These are phyloP conservation scores for Brachypteracias leptosomus DNA, from an alignment of 2,113 vertebrate genomes.

Conservation along the genomic window DNA sequence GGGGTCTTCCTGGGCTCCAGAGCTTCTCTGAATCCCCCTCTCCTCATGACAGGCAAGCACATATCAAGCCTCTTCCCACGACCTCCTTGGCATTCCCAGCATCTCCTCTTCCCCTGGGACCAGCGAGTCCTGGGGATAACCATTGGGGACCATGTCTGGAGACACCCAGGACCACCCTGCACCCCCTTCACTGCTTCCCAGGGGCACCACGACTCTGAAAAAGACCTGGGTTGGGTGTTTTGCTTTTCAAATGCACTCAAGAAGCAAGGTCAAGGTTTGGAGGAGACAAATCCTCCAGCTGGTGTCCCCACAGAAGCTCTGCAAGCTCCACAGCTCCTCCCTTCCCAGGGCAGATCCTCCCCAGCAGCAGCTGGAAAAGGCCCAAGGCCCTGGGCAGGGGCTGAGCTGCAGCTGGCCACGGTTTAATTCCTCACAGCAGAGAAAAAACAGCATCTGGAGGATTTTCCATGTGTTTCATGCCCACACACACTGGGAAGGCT, in stretches of 20 bases:
- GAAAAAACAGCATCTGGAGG: neutral
- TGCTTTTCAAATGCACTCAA: neutral
- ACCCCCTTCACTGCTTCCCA: neutral
- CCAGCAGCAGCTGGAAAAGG: neutral
- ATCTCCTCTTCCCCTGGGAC: neutral
- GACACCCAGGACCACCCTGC: neutral
- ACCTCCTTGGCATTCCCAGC: neutral
- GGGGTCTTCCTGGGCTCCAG: fast-evolving
- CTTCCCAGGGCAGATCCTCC: neutral
- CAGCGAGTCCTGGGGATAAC: neutral
- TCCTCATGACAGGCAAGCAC: neutral
- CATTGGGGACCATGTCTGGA: fast-evolving
- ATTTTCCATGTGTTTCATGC: neutral
- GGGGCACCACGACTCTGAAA: neutral
- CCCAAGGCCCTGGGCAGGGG: neutral
- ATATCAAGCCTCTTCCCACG: neutral
- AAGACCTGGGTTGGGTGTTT: neutral
- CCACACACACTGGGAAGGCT: neutral
- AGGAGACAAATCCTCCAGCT: fast-evolving
- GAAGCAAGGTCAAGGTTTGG: neutral
- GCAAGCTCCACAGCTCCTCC: fast-evolving
- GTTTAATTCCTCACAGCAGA: neutral
- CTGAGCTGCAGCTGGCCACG: neutral
- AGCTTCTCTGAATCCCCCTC: neutral
- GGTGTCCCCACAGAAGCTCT: fast-evolving